Conservation (phyloP, 2,797 vertebrate species). For the Peromyscus melanophrys region DNA sequence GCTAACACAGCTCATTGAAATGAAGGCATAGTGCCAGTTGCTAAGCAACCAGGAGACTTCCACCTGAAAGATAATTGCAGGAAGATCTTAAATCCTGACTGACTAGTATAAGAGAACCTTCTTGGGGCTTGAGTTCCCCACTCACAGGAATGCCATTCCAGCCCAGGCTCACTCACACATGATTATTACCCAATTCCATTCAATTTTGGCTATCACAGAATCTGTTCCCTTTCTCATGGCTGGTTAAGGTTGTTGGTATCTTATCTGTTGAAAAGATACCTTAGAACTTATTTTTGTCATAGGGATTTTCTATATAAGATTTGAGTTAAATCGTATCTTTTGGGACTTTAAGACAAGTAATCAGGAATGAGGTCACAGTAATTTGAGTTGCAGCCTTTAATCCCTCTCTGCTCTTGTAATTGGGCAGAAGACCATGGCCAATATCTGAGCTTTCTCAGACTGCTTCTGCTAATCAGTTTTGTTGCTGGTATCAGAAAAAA, state of each 20-base stretch:
- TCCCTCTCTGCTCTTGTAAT: not conserved
- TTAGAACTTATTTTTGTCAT: conserved; percentile 23
- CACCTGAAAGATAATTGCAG: not conserved
- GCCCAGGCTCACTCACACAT: not conserved
- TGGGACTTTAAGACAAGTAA: conserved; percentile 9
- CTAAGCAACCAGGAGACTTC: not conserved
- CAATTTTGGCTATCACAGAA: conserved; percentile 11
- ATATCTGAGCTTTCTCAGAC: conserved; percentile 1
- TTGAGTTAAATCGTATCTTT: not conserved
- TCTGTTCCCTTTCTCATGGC: not conserved
- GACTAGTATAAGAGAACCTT: not conserved
- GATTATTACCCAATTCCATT: not conserved
- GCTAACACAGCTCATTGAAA: not conserved
- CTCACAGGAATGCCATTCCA: not conserved
- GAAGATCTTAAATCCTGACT: not conserved
- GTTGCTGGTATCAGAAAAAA: not conserved
- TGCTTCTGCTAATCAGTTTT: conserved; percentile 60
- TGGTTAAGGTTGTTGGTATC: conserved; percentile 18
- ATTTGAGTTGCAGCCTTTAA: not conserved
- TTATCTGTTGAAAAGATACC: not conserved
- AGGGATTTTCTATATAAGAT: not conserved
- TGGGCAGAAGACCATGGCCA: not conserved
- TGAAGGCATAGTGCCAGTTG: not conserved
- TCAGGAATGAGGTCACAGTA: conserved; percentile 31
- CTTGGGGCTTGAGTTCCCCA: not conserved